Evolutionary conservation across 1,140 invertebrate species (phyloP), one percentile per base, ranked within the genome.

Genomic region (Drosophila kikkawai): DNA sequence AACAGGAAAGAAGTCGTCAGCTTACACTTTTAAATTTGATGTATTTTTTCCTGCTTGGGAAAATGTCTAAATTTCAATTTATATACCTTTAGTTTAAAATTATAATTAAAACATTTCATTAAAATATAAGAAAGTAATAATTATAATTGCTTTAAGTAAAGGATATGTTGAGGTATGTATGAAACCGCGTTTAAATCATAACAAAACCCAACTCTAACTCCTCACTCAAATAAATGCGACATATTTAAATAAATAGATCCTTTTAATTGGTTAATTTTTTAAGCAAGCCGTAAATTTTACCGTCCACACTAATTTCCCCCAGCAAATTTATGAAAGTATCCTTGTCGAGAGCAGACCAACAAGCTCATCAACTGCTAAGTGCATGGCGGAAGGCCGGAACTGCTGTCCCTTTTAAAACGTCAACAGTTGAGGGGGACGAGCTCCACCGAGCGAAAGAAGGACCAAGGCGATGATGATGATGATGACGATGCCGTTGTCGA

Each of bases 261-360:
- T 22, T 22, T 22, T 55, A 39, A 34, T 61, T 45, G 17, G 29
- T 37, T 19, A 15, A 8, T 36, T 12, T 48, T 39, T 17, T 4
- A 22, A 26, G 11, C 17, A 7, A 12, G 5, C 7, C 15, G 34
- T 50, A 34, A 26, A 34, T 47, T 29, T 50, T 42, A 22, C 59
- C 36, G 5, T 19, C 29, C 9, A 15, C 12, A 37, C 22, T 53
- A 42, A 44, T 70, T 67, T 13, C n/a, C 36, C 36, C 5, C 12
- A 13, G 22, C n/a, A 37, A 26, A 74, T 34, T 57, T 73, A 74
- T 73, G 69, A 11, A 73, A 73, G 42, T 60, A 42, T 44, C 45
- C 44, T 60, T 73, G 68, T 59, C 68, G 50, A 51, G 26, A 60
- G 56, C 69, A 70, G 67, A n/a, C 26, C 39, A 58, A 36, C 51